phyloP scores from a whole-genome alignment of 2,113 vertebrate genomes.

The Sclerurus mexicanus region DNA sequence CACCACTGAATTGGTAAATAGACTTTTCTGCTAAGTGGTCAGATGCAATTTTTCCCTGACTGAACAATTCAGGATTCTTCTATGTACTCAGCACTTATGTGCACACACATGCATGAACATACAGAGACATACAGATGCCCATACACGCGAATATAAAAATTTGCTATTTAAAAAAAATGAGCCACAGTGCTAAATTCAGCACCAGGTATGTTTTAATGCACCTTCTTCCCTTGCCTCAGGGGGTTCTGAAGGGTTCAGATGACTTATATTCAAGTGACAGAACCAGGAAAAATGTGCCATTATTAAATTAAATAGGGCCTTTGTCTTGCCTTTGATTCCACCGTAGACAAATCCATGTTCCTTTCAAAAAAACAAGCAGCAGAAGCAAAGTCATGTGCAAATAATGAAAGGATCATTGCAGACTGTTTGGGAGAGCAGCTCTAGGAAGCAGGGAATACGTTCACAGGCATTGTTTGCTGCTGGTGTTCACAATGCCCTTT shows the following conservation, averaged over 20 bases:
- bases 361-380: not conserved
- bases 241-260: not conserved
- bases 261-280: not conserved
- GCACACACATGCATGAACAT: not conserved
- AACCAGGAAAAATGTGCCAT: not conserved
- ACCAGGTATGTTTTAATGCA: constrained; percentile 12
- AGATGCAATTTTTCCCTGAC: not conserved
- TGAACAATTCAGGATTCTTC: not conserved
- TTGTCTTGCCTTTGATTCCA: not conserved
- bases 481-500: constrained; percentile 12
- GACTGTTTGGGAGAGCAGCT: not conserved
- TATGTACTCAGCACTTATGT: not conserved
- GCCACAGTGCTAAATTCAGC: not conserved
- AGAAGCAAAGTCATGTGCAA: not conserved
- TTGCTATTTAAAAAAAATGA: not conserved
- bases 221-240: not conserved
- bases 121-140: not conserved
- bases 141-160: not conserved
- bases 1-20: not conserved
- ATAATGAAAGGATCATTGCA: not conserved
- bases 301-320: not conserved
- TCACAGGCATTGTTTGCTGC: constrained; percentile 21
- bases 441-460: not conserved
- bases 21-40: not conserved
- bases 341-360: not conserved